Percentiles rank a stretch among this genome's conserved stretches.
Evolutionary conservation across 1,140 invertebrate genomes (phyloP).

Genomic region (Zaprionus gabonicus): DNA sequence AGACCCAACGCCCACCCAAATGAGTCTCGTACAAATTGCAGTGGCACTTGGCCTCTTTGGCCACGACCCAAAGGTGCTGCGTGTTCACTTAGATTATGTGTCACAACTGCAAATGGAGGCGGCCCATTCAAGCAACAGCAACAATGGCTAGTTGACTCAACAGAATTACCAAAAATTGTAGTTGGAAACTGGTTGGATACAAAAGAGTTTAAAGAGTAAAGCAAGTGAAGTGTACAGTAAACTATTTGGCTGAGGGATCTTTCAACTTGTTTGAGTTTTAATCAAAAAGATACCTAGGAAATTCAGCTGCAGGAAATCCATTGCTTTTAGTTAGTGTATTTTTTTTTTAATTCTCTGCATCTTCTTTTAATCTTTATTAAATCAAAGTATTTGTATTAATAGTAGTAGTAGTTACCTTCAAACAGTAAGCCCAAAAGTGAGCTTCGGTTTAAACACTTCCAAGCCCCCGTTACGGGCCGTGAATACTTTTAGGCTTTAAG

Average conservation of each 20-base stretch:
- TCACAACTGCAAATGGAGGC: constrained; percentile 13
- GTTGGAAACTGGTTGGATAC: not conserved
- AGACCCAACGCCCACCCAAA: constrained; percentile 29
- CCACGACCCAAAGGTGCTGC: constrained; percentile 30
- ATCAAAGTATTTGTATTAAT: not conserved
- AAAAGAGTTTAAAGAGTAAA: not conserved
- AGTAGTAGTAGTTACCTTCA: not conserved
- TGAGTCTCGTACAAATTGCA: constrained; percentile 63
- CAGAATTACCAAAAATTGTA: not conserved
- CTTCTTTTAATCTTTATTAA: too few relatives aligned
- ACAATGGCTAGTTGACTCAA: not conserved
- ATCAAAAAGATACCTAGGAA: too few relatives aligned
- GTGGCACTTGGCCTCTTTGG: constrained; percentile 69
- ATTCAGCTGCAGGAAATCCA: too few relatives aligned
- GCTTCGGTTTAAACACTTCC: constrained; percentile 1
- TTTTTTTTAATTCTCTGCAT: too few relatives aligned
- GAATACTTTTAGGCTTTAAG: constrained; percentile 45
- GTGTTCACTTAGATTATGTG: constrained; percentile 24
- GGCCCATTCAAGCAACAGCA: not conserved
- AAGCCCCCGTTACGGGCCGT: too few relatives aligned
- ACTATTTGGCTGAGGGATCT: not conserved
- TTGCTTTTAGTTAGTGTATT: too few relatives aligned
- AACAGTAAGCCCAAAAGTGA: constrained; percentile 41
- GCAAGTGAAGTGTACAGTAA: not conserved
- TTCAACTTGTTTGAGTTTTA: too few relatives aligned